phyloP scores from a whole-genome alignment of 2,888 invertebrate species.

The Gandaritis pyraliata region DNA sequence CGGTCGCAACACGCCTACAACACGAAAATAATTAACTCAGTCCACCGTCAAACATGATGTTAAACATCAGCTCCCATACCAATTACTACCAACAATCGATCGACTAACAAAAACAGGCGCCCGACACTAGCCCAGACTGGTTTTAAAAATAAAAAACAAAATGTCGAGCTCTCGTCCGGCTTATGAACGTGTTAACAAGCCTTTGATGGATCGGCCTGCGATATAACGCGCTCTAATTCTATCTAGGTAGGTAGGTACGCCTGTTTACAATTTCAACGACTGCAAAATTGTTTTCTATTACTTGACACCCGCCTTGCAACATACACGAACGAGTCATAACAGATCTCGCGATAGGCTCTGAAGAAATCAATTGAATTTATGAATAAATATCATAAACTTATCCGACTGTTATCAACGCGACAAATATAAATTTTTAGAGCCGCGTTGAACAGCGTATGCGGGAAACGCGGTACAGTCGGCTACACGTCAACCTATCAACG shows the following conservation, averaged over 20 bases:
- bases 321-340: slow-evolving; percentile 50
- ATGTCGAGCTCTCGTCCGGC: slow-evolving; percentile 47
- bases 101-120: slow-evolving; percentile 70
- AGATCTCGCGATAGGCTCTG: slow-evolving; percentile 61
- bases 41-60: slow-evolving; percentile 79
- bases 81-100: slow-evolving; percentile 81
- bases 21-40: slow-evolving; percentile 82
- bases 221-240: slow-evolving; percentile 61
- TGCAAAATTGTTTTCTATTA: slow-evolving; percentile 57
- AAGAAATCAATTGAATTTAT: slow-evolving; percentile 79
- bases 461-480: too few relatives aligned
- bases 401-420: slow-evolving; percentile 68
- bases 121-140: slow-evolving; percentile 69
- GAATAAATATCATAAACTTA: slow-evolving; percentile 77
- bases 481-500: too few relatives aligned
- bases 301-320: slow-evolving; percentile 54
- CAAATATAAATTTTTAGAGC: slow-evolving; percentile 72
- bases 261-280: slow-evolving; percentile 62
- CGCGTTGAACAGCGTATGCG: slow-evolving; percentile 57
- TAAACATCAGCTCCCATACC: slow-evolving; percentile 80
- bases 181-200: slow-evolving; percentile 77
- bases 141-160: slow-evolving; percentile 55
- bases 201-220: slow-evolving; percentile 76
- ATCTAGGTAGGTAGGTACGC: too few relatives aligned
- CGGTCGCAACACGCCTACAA: slow-evolving; percentile 73